Evolutionary conservation across 2,888 invertebrate species (phyloP).

Genomic region (Hydropsyche betteni): DNA sequence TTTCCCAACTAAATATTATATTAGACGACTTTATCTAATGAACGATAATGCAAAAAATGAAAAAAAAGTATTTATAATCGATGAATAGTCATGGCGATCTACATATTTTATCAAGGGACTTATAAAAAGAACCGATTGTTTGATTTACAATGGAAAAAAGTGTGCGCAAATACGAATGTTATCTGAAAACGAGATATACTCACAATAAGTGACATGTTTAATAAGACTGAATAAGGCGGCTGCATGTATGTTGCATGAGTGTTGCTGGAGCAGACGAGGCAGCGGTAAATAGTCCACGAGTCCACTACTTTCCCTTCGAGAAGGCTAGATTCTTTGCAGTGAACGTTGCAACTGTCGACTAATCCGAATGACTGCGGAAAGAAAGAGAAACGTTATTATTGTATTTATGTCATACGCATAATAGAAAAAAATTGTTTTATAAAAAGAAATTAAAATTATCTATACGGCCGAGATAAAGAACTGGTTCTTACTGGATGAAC

Average conservation of each 20-base stretch:
- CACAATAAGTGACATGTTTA: constrained; percentile 69
- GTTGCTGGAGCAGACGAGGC: constrained; percentile 71
- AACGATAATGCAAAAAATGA: not conserved
- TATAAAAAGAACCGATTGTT: no score
- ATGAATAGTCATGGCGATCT: no score
- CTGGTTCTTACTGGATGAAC: no score
- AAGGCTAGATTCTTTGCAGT: constrained; percentile 59
- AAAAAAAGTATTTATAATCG: no score
- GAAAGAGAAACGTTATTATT: not conserved
- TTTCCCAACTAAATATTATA: not conserved
- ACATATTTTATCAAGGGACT: no score
- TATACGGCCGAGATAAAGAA: no score
- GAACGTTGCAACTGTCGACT: constrained; percentile 40
- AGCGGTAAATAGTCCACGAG: constrained; percentile 70
- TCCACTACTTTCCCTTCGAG: constrained; percentile 67
- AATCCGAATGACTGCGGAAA: constrained; percentile 44
- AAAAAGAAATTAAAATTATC: no score
- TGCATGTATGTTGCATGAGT: constrained; percentile 72
- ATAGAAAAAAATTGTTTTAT: no score
- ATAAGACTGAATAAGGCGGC: constrained; percentile 63
- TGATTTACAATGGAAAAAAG: no score
- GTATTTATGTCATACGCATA: not conserved
- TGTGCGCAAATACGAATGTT: no score
- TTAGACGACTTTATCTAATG: not conserved
- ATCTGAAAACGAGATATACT: constrained; percentile 54